Evolutionary conservation across 2,888 invertebrate genomes (phyloP).

Genomic region (Nyleta sp.): DNA sequence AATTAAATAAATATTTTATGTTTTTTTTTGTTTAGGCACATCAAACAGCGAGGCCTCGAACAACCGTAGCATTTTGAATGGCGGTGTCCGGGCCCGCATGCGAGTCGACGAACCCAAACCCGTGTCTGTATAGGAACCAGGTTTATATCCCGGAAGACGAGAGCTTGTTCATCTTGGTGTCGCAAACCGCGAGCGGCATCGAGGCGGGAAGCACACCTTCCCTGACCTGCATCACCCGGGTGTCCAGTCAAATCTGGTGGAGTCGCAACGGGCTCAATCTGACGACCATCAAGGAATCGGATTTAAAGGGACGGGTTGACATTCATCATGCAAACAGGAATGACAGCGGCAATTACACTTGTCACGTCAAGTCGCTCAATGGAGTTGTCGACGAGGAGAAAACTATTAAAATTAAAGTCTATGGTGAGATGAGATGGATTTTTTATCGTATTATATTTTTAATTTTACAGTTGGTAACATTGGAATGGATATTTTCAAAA

Average conservation of each 20-base stretch:
- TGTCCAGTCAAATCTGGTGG: slow-evolving; percentile 85
- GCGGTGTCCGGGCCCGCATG: slow-evolving; percentile 89
- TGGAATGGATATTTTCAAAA: too few species aligned
- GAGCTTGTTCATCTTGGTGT: slow-evolving; percentile 72
- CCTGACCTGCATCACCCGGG: slow-evolving; percentile 84
- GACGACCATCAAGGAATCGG: slow-evolving; percentile 79
- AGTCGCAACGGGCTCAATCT: slow-evolving; percentile 84
- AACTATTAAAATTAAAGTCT: slow-evolving; percentile 77
- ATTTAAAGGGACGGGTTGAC: slow-evolving; percentile 82
- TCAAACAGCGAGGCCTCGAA: slow-evolving; percentile 78
- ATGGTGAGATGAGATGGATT: slow-evolving; percentile 79
- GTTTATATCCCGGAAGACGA: slow-evolving; percentile 61
- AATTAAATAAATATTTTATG: background rate
- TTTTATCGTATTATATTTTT: too few species aligned
- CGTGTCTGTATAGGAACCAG: slow-evolving; percentile 70
- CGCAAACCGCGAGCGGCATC: slow-evolving; percentile 76
- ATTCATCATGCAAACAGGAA: slow-evolving; percentile 84
- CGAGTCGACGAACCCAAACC: slow-evolving; percentile 85
- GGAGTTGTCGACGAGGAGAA: slow-evolving; percentile 74
- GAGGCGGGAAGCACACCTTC: slow-evolving; percentile 81
- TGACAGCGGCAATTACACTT: slow-evolving; percentile 86
- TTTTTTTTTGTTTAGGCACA: slow-evolving; percentile 70
- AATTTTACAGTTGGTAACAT: too few species aligned
- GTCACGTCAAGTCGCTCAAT: slow-evolving; percentile 83
- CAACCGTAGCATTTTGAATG: slow-evolving; percentile 86